Evolutionary conservation across 2,888 invertebrate species (phyloP).

Genomic region (Urechis unicinctus): DNA sequence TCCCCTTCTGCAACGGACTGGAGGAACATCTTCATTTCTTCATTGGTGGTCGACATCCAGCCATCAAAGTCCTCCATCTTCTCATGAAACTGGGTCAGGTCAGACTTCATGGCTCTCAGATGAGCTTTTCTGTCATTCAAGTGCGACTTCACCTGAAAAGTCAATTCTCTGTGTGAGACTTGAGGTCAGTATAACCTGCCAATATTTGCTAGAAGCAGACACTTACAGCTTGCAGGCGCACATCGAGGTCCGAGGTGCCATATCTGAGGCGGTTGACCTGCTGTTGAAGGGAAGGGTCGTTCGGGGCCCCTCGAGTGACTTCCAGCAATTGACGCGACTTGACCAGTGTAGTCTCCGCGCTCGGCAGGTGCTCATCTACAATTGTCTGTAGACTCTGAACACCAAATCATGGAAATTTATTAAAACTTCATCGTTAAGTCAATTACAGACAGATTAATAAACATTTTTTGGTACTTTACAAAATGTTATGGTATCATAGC

Average conservation of each 20-base stretch:
- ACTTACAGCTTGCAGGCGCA: conserved; percentile 38
- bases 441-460: too few species aligned
- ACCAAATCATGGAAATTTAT: too few species aligned
- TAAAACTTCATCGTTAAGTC: too few species aligned
- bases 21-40: conserved; percentile 11
- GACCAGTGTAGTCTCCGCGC: conserved; percentile 26
- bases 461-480: too few species aligned
- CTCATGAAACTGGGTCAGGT: conserved; percentile 78
- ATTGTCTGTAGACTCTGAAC: conserved; percentile 30
- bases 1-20: conserved; percentile 4
- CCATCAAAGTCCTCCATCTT: conserved; percentile 36
- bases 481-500: too few species aligned
- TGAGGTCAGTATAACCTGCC: neutral
- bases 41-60: conserved; percentile 31
- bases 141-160: conserved; percentile 29
- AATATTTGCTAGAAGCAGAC: neutral
- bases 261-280: conserved; percentile 43
- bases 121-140: conserved; percentile 27
- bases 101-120: conserved; percentile 68
- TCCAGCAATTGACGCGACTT: conserved; percentile 33
- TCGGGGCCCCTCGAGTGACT: conserved; percentile 23
- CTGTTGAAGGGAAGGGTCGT: conserved; percentile 32
- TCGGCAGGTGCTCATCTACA: conserved; percentile 24
- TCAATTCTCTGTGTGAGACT: neutral
- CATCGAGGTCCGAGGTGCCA: conserved; percentile 40